These are phyloP conservation scores for Protonibea diacanthus DNA, from an alignment of 2,797 vertebrate genomes.

Conservation along the genomic window DNA sequence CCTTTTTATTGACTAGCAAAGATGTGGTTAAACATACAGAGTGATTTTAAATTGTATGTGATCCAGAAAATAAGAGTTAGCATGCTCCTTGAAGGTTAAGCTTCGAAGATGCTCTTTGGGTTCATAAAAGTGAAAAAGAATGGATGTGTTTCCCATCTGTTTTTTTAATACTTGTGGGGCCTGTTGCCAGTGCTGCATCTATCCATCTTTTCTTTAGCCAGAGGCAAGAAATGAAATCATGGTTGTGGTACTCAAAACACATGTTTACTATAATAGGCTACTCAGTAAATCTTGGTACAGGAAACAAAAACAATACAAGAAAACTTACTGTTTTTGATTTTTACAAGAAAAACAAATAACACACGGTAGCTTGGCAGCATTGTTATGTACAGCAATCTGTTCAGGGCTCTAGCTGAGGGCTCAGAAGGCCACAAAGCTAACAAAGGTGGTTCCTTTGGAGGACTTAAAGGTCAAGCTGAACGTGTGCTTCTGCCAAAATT, in stretches of 20 bases:
- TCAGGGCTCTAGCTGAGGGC: conserved; percentile 17
- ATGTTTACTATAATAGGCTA: conserved; percentile 1
- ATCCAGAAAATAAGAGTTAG: not conserved
- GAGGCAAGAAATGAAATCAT: conserved; percentile 4
- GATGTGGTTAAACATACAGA: not conserved
- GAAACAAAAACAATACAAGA: conserved; percentile 13
- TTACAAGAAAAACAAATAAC: conserved; percentile 14
- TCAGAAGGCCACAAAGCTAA: conserved; percentile 26
- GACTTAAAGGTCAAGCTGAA: conserved; percentile 49
- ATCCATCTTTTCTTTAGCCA: conserved; percentile 4
- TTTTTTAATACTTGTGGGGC: conserved; percentile 2
- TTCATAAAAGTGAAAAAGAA: not conserved
- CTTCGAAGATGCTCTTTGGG: not conserved
- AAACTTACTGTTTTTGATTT: not conserved
- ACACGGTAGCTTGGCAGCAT: conserved; percentile 16
- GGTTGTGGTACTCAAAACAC: not conserved
- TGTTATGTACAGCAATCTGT: conserved; percentile 22
- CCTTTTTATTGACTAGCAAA: not conserved
- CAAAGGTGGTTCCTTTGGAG: conserved; percentile 30
- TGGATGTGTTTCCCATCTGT: not conserved
- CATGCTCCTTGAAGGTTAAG: not conserved
- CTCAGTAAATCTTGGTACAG: conserved; percentile 8
- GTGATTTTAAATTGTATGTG: not conserved
- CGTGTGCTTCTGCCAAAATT: conserved; percentile 20
- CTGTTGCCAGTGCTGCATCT: not conserved